Conservation (phyloP, 2,888 invertebrate species). For the Schizotus pectinicornis region DNA sequence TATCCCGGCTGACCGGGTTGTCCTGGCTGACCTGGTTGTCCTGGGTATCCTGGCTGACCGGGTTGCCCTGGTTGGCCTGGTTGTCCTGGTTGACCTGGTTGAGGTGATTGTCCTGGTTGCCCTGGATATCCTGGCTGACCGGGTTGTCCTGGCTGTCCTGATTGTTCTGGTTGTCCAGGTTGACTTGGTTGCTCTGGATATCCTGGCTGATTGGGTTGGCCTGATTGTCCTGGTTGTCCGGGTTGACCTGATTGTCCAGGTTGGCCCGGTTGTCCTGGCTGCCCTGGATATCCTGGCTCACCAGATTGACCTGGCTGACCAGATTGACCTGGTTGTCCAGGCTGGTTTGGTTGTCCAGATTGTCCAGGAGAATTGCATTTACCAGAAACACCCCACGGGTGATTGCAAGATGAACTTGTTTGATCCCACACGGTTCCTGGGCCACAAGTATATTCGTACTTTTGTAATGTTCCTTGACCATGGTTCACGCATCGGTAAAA, state of each 20-base stretch:
- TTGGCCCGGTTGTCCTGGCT: conserved; percentile 67
- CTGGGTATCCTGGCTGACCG: conserved; percentile 35
- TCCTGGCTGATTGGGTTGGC: conserved; percentile 24
- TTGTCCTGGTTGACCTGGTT: conserved; percentile 29
- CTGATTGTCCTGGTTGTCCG: conserved; percentile 22
- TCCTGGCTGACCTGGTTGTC: conserved; percentile 29
- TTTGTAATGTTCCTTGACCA: conserved; percentile 65
- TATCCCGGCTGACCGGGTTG: conserved; percentile 56
- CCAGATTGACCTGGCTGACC: conserved; percentile 23
- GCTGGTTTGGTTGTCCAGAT: conserved; percentile 21
- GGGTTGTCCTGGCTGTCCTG: conserved; percentile 44
- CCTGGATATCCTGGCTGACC: conserved; percentile 22
- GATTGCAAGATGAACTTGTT: conserved; percentile 72
- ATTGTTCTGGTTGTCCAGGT: neutral
- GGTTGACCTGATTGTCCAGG: conserved; percentile 23
- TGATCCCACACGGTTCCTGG: conserved; percentile 82
- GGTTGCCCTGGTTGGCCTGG: conserved; percentile 7
- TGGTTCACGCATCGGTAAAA: conserved; percentile 79
- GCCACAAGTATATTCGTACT: conserved; percentile 75
- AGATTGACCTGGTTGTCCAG: conserved; percentile 29
- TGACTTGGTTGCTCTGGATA: neutral
- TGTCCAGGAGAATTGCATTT: conserved; percentile 36
- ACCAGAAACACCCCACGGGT: conserved; percentile 65
- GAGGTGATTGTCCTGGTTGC: conserved; percentile 9
- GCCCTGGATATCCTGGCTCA: conserved; percentile 31